These are phyloP conservation scores for Aporrectodea caliginosa DNA, from an alignment of 1,140 invertebrate species.

Conservation along the genomic window DNA sequence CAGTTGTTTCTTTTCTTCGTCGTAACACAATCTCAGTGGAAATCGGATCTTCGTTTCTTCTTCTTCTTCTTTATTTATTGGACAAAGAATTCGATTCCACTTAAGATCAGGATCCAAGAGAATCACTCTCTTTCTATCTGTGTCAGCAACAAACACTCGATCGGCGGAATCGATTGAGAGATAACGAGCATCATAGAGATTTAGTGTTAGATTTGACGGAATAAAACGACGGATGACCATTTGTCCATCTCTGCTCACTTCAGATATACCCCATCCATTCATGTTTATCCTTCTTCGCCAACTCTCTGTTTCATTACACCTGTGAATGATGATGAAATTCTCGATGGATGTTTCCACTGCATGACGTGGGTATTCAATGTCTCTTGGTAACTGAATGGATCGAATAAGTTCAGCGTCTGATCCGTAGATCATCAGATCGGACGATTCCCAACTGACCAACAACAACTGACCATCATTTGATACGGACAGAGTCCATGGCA, in stretches of 20 bases:
- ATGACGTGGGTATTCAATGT: not conserved
- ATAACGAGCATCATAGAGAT: not conserved
- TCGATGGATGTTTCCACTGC: not conserved
- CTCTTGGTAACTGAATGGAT: not conserved
- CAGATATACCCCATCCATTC: not conserved
- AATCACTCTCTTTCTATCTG: not conserved
- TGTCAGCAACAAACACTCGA: constrained; percentile 2
- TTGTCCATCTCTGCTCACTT: not conserved
- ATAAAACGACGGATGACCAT: not conserved
- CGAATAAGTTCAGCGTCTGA: not conserved
- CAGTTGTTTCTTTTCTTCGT: too few species aligned
- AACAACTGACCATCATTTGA: not conserved
- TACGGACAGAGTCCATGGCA: not conserved
- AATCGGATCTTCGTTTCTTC: too few species aligned
- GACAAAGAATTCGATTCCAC: not conserved
- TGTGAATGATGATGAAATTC: not conserved
- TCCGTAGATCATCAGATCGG: not conserved
- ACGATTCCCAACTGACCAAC: not conserved
- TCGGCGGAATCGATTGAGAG: not conserved
- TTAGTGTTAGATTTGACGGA: not conserved
- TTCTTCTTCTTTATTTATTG: not conserved
- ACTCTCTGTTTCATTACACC: not conserved
- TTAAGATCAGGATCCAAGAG: not conserved
- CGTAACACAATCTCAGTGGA: too few species aligned
- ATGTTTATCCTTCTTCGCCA: not conserved